Base-by-base conservation (phyloP, 2,797 vertebrate genomes). In the Perodicticus potto region DNA sequence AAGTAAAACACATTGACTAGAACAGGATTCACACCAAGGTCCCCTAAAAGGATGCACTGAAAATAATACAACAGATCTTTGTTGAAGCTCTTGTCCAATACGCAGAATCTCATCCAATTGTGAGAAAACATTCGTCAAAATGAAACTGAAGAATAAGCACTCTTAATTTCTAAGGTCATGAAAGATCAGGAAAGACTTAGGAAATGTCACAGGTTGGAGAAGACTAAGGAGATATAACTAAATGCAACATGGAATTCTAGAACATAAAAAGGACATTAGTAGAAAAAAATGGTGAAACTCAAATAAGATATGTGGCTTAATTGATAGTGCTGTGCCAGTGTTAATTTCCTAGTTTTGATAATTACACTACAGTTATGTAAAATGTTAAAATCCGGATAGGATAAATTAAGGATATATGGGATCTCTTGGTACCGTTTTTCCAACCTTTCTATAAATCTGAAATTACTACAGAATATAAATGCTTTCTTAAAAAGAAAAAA, bases 381-480 rank as follows among this genome's bases (percentile, higher is more conserved):
- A 12, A 78, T 32, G 27, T 40, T 84, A 65, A 57, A 32, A 34
- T 65, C 23, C 67, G 43, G 65, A 32, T 11, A 59, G n/a, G 61
- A 55, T 70, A 45, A 91, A 76, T 81, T 49, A 83, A 93, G 81
- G 32, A 11, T 63, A 13, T 43, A 76, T 34, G 14, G 29, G 13
- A 93, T 84, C 10, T 45, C 37, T 67, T 5, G 22, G 11, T 63
- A 73, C 37, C 78, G 7, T 84, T 77, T 78, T 65, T 32, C 55
- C 20, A 81, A 61, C 1, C 55, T 77, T 92, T 76, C n/a, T n/a
- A 0, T 81, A 92, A 95, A 27, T 65, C 49, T 80, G 57, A 91
- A 89, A 69, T 84, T 81, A 93, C 74, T 96, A 81, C 73, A 88
- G 27, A 91, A 85, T 87, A 59, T 0, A 78, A 53, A 23, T 1